phyloP scores from a whole-genome alignment of 2,797 vertebrate species.

The Acomys russatus region DNA sequence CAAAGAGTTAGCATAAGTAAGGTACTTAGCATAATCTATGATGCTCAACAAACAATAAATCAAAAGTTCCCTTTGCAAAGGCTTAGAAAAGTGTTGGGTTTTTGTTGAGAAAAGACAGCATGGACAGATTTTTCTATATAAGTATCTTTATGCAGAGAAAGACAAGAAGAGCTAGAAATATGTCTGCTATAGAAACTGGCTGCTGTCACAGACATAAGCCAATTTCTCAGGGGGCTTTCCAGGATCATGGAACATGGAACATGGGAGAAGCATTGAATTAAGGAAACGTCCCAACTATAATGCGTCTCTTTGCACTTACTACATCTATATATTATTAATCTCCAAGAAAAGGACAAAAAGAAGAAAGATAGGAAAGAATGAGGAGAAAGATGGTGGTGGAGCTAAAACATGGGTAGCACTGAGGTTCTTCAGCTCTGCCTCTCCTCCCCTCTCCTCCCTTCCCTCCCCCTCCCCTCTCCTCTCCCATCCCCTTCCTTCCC shows the following conservation, averaged over 20 bases:
- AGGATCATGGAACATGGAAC: not conserved
- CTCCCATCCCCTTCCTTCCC: not conserved
- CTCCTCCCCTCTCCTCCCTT: not conserved
- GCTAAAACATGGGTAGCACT: not conserved
- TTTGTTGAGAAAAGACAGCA: not conserved
- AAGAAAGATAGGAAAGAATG: not conserved
- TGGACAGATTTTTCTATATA: not conserved
- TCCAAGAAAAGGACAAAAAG: not conserved
- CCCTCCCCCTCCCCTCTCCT: not conserved
- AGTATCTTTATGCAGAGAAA: not conserved
- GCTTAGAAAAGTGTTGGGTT: not conserved
- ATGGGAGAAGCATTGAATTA: not conserved
- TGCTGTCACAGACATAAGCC: not conserved
- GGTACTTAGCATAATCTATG: not conserved
- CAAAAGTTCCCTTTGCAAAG: not conserved
- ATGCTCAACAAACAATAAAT: not conserved
- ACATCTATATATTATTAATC: not conserved
- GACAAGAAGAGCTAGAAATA: conserved; percentile 17
- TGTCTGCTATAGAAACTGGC: not conserved
- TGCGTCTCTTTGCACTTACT: not conserved
- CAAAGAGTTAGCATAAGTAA: not conserved
- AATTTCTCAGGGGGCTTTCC: not conserved
- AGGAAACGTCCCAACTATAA: not conserved
- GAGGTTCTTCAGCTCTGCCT: not conserved
- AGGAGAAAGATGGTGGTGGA: not conserved